Base-by-base conservation (phyloP, 2,888 invertebrate species). In the Emmelina monodactyla region DNA sequence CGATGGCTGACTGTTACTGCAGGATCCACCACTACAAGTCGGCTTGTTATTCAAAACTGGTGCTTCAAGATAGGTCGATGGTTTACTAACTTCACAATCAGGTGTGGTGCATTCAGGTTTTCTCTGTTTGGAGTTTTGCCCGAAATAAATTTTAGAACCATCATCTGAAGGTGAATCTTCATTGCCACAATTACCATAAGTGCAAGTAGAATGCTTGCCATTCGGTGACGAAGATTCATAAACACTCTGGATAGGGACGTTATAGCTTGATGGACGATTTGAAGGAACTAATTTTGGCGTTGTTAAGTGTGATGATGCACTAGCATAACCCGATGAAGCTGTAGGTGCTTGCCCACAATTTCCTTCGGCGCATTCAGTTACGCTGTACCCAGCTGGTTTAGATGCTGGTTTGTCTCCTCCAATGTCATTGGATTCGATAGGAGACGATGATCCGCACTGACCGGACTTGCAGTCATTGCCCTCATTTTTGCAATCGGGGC, bases 241-340 rank as follows among this genome's bases (percentile, higher is more conserved):
- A n/a, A 25, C n/a, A 10, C 6, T 25, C 9, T 11, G 3, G 9
- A 47, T 49, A 11, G 58, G 53, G 14, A 52, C 52, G 33, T 57
- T 50, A 33, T 58, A 53, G 37, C 56, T 58, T 3, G 53, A 49
- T 5, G 58, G 58, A 16, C 39, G 41, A n/a, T 47, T 45, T 11
- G 34, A 34, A 28, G 40, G 32, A 9, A 43, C 55, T 34, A 55
- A 36, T 49, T 66, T 67, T 11, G 75, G 72, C 13, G 62, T 48
- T 38, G 59, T 60, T 36, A 71, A 55, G 42, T 56, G 43, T 37
- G 58, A 45, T n/a, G 73, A 69, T 46, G 52, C 51, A 31, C 39
- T 34, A 29, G 40, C 47, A 31, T 47, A 47, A 37, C 46, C n/a
- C n/a, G n/a, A 40, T 3, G 52, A 45, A 14, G 50, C 41, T 13